phyloP scores from a whole-genome alignment of 2,113 vertebrate species.

The Calyptomena viridis region DNA sequence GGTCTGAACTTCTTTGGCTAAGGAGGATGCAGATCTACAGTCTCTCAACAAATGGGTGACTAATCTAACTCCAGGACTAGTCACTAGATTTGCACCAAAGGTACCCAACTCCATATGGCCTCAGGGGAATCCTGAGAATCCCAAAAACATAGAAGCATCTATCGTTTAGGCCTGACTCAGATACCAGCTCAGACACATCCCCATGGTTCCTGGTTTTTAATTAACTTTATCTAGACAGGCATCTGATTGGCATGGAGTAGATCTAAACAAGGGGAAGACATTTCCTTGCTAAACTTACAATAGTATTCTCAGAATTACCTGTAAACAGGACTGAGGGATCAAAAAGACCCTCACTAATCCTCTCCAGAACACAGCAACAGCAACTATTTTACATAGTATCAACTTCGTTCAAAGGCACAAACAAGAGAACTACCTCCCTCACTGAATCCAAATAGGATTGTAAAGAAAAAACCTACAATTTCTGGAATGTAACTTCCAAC shows the following conservation, averaged over 20 bases:
- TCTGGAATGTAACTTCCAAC: not conserved
- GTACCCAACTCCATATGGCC: not conserved
- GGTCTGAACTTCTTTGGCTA: not conserved
- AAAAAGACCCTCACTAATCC: not conserved
- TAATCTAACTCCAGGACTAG: not conserved
- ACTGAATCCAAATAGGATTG: not conserved
- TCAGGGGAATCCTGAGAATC: not conserved
- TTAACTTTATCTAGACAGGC: not conserved
- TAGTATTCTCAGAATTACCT: not conserved
- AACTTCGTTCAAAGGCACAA: not conserved
- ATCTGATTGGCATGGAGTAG: not conserved
- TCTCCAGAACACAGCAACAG: not conserved
- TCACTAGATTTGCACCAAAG: not conserved
- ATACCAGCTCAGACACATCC: not conserved
- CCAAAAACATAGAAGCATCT: not conserved
- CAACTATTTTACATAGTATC: not conserved
- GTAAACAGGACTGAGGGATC: not conserved
- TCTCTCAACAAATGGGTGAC: not conserved
- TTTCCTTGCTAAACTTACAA: not conserved
- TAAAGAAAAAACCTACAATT: not conserved
- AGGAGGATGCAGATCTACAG: accelerated
- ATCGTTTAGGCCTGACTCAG: not conserved
- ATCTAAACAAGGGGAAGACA: not conserved
- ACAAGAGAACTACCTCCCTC: not conserved
- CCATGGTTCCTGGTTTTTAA: not conserved